Base-by-base conservation (phyloP, 1,140 invertebrate genomes). In the Leptinotarsa texana region DNA sequence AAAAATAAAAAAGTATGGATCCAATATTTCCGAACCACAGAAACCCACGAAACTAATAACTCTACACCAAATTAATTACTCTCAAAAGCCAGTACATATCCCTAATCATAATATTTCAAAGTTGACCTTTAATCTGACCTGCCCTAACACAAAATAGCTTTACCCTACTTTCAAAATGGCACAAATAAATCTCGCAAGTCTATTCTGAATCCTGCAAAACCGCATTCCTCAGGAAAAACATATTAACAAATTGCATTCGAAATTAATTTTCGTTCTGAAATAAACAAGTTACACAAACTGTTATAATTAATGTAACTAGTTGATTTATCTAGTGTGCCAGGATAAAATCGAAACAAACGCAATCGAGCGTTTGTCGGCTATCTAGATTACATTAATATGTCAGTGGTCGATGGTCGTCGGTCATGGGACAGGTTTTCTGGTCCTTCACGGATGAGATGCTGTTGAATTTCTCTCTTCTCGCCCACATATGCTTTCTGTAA, bases 401-500 rank as follows among this genome's bases (percentile, higher is more conserved):
- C 27, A 33, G 27, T 65, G 63, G 48, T 69, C 48, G 68, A 47
- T 69, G 48, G 42, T 42, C 67, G 24, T 21, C 47, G 67, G 27
- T 69, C 67, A 69, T 51, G 42, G 48, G 68, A 69, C 68, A 69
- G 68, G 68, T 69, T 69, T 49, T 69, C 68, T 17, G 33, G 22
- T 69, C 48, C 68, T 21, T 18, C 51, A 17, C 51, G 51, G 51
- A 57, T 57, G 51, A 57, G 51, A 57, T 57, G 63, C 63, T 33
- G 27, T 65, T 22, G 63, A 22, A 65, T 65, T 65, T 65, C 63
- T 65, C 63, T 65, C 27, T 33, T 69, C 33, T 72, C 74, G 74
- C 74, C 74, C 73, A 78, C 72, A 65, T 24, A 33, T 33, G 13
- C 11, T n/a, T 65, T 74, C 77, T 78, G 74, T 61, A 78, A 76